Percentiles rank a stretch among this genome's conserved stretches.
Evolutionary conservation across 2,888 invertebrate species (phyloP).

Genomic region (Machimus rusticus): DNA sequence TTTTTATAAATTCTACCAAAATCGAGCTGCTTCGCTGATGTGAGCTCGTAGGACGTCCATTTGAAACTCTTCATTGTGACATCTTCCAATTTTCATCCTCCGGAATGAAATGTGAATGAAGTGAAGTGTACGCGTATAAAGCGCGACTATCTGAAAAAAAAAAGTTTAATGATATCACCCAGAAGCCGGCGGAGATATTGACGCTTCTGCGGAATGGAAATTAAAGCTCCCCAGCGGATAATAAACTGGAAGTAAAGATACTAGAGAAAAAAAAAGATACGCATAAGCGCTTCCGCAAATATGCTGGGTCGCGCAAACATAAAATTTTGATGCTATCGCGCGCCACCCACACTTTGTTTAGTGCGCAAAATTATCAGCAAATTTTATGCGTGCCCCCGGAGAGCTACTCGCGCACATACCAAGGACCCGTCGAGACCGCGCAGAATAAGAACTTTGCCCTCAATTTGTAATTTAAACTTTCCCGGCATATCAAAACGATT

Average conservation of each 20-base stretch:
- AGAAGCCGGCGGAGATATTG: not conserved
- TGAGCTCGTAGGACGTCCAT: not conserved
- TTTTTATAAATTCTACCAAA: not conserved
- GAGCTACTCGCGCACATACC: not conserved
- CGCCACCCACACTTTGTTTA: not conserved
- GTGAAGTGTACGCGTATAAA: not conserved
- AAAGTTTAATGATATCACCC: slow-evolving; percentile 2
- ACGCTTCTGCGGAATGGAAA: not conserved
- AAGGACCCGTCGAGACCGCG: not conserved
- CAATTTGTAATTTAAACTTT: not conserved
- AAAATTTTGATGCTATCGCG: not conserved
- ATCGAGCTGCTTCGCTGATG: not conserved
- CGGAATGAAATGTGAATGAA: not conserved
- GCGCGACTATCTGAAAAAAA: not conserved
- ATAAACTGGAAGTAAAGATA: not conserved
- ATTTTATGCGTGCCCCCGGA: not conserved
- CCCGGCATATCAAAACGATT: not conserved
- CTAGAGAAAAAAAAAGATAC: not conserved
- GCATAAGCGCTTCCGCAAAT: not conserved
- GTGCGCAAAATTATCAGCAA: slow-evolving; percentile 13
- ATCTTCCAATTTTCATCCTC: not conserved
- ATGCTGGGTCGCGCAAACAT: not conserved
- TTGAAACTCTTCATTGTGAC: not conserved
- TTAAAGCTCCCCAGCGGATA: not conserved
- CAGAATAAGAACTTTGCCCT: not conserved